Conservation (phyloP, 2,797 vertebrate species). For the Menidia menidia region DNA sequence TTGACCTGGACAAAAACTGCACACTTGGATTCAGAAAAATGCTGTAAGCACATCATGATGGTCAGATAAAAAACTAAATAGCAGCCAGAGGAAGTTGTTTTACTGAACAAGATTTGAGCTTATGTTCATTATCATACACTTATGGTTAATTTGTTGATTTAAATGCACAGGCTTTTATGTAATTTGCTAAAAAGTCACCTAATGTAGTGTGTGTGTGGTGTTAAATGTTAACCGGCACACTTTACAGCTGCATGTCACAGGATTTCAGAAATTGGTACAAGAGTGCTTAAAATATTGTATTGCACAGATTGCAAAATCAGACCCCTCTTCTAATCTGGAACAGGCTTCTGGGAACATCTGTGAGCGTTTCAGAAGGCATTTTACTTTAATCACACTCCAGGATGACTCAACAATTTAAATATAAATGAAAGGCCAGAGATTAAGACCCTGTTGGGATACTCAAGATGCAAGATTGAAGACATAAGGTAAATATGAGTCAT, state of each 20-base stretch:
- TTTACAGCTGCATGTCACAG: neutral
- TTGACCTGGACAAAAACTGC: slow-evolving; percentile 11
- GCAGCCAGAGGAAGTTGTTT: slow-evolving; percentile 8
- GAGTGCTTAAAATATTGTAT: neutral
- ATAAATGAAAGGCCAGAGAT: slow-evolving; percentile 4
- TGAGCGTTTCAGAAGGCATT: slow-evolving; percentile 5
- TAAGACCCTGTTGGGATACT: neutral
- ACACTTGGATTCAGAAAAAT: neutral
- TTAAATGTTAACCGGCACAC: slow-evolving; percentile 2
- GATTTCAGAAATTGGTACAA: slow-evolving; percentile 4
- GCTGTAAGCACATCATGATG: slow-evolving; percentile 30
- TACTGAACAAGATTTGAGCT: neutral
- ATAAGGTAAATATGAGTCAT: neutral
- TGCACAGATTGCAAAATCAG: neutral
- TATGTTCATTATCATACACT: neutral
- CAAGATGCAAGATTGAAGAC: neutral
- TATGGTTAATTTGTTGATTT: slow-evolving; percentile 9
- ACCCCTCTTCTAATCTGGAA: slow-evolving; percentile 7
- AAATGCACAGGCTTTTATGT: slow-evolving; percentile 1
- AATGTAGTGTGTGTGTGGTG: neutral
- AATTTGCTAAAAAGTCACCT: neutral
- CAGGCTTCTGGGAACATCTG: neutral
- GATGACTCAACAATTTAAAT: neutral
- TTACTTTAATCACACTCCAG: slow-evolving; percentile 12
- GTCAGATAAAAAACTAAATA: slow-evolving; percentile 27